phyloP scores from a whole-genome alignment of 1,140 invertebrate genomes.

The Eubasilissa regina region DNA sequence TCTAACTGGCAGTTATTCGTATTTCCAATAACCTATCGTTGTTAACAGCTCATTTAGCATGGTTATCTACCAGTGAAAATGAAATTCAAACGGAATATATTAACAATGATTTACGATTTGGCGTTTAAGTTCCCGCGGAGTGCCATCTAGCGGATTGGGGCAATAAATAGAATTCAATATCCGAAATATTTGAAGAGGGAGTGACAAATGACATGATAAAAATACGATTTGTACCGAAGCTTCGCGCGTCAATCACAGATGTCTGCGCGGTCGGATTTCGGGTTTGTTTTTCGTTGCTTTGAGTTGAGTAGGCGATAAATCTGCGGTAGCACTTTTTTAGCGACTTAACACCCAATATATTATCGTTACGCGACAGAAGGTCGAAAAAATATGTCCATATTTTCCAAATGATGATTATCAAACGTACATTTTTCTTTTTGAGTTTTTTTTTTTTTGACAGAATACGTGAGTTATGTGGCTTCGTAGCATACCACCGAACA shows the following conservation, averaged over 20 bases:
- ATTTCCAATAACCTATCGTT: conserved; percentile 12
- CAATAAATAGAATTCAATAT: conserved; percentile 22
- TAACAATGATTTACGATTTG: conserved; percentile 29
- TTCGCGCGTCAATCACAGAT: conserved; percentile 37
- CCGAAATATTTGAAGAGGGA: conserved; percentile 11
- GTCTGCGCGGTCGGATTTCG: conserved; percentile 28
- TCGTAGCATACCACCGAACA: too few relatives aligned
- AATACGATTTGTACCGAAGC: conserved; percentile 22
- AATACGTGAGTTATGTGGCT: too few relatives aligned
- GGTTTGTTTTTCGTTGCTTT: neutral
- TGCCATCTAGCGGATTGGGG: conserved; percentile 9
- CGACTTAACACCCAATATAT: neutral
- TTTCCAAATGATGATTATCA: too few relatives aligned
- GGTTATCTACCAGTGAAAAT: conserved; percentile 2
- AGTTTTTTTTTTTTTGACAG: too few relatives aligned
- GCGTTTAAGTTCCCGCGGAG: conserved; percentile 19
- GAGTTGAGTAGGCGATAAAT: conserved; percentile 2
- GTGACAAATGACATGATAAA: conserved; percentile 31
- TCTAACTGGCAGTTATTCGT: too few relatives aligned
- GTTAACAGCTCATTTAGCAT: conserved; percentile 11
- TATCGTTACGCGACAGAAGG: too few relatives aligned
- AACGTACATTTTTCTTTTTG: too few relatives aligned
- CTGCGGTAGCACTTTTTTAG: neutral
- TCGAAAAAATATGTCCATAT: too few relatives aligned
- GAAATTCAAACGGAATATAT: conserved; percentile 37